Conservation (phyloP, 2,113 vertebrate genomes). For the Solea senegalensis region DNA sequence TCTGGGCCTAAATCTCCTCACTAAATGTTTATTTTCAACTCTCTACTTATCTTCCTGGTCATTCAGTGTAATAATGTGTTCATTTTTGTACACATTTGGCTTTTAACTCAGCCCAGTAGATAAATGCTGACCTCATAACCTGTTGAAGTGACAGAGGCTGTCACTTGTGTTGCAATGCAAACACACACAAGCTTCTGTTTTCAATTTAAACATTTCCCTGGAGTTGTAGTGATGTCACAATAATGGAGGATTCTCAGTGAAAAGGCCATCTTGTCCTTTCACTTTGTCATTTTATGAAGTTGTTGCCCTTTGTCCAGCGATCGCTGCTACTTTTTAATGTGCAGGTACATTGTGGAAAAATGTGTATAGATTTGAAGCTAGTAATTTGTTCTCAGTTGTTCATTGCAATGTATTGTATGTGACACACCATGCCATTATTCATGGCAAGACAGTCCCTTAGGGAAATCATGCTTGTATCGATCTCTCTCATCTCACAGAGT, state of each 20-base stretch:
- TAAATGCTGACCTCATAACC: constrained; percentile 47
- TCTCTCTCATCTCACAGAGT: constrained; percentile 52
- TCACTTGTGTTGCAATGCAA: constrained; percentile 49
- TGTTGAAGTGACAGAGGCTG: constrained; percentile 35
- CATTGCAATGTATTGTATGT: constrained; percentile 9
- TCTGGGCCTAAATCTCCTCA: not conserved
- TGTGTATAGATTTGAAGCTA: constrained; percentile 13
- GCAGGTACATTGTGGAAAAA: constrained; percentile 3
- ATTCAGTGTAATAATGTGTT: not conserved
- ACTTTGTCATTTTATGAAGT: not conserved
- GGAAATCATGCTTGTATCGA: constrained; percentile 69
- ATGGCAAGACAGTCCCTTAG: constrained; percentile 51
- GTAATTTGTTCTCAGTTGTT: constrained; percentile 18
- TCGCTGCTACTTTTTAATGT: not conserved
- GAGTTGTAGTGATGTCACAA: constrained; percentile 14
- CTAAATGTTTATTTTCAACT: not conserved
- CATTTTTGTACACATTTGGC: constrained; percentile 26
- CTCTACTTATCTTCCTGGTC: constrained; percentile 1
- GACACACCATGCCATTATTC: constrained; percentile 57
- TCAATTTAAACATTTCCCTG: constrained; percentile 48
- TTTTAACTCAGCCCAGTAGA: constrained; percentile 40
- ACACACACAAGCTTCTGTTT: constrained; percentile 47
- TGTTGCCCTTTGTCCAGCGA: not conserved
- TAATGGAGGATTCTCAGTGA: not conserved
- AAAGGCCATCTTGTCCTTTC: not conserved